Evolutionary conservation across 2,797 vertebrate genomes (phyloP), one percentile per base, ranked within the genome.

Genomic region (Tokudaia tokunoshimensis): DNA sequence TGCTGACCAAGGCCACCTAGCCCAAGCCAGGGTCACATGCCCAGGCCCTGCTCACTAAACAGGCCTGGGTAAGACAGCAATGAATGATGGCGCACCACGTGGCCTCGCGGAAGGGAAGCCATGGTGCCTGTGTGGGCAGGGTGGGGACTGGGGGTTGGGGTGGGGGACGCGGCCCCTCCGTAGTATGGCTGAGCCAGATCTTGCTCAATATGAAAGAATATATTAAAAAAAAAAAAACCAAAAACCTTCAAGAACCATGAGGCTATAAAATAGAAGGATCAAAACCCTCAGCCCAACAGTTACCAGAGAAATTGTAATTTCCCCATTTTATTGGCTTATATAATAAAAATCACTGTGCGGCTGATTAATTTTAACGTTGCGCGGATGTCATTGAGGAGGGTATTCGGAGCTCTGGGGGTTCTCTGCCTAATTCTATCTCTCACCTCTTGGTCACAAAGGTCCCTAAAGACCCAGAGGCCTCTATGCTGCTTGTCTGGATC

Each of bases 311-410:
- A 96, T 93, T 87, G 85, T 72, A 88, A 95, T 96, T 97, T 97
- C 59, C 86, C 65, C 80, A 24, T 96, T 96, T 97, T 97, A 97
- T 96, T 97, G 94, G 96, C 95, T 95, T 96, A 47, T 96, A 34
- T 94, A 95, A 95, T 97, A 97, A 98, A 96, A 96, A 94, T 75
- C 94, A 63, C 74, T 78, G 72, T 86, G 92, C 78, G 95, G 94
- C 59, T 97, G 96, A 97, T 97, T 87, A 95, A 84, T 81, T 95
- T 96, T 94, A 96, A 97, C 88, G 89, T 61, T 63, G 70, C 72
- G 0, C 0, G 44, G 65, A 75, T 95, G 92, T 78, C 94, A 82
- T 14, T 26, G 83, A 97, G 89, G 41, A 94, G 50, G 92, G 72
- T 82, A 70, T 79, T 59, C 34, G 12, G 88, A 94, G 44, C 78